A percentile compares a stretch with the other conserved stretches of the same genome.
These are phyloP conservation scores for Hypsopygia costalis DNA, from an alignment of 2,888 invertebrate genomes.

Conservation along the genomic window DNA sequence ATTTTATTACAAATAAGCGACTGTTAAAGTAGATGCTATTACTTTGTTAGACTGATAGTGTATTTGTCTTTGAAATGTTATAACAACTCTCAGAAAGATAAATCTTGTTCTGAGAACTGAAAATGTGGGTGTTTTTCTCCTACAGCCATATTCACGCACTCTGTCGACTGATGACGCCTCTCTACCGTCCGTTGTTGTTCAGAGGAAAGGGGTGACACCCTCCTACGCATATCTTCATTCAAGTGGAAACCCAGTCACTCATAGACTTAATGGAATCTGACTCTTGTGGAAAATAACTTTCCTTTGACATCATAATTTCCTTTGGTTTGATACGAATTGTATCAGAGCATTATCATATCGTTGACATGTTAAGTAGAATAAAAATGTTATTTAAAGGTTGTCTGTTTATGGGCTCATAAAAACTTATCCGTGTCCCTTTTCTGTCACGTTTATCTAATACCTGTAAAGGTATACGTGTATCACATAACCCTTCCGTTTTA, in stretches of 20 bases:
- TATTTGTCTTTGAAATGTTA: too few species aligned
- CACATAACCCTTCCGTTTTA: constrained; percentile 48
- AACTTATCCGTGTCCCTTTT: too few species aligned
- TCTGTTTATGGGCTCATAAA: too few species aligned
- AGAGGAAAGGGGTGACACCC: constrained; percentile 68
- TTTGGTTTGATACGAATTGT: too few species aligned
- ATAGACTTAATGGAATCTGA: constrained; percentile 21
- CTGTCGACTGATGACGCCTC: constrained; percentile 49
- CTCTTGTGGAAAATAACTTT: neutral
- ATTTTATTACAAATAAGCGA: too few species aligned
- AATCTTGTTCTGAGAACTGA: constrained; percentile 13
- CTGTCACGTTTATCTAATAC: constrained; percentile 1
- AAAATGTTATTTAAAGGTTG: too few species aligned
- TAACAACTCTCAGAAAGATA: too few species aligned
- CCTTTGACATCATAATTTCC: neutral
- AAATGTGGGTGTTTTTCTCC: constrained; percentile 28
- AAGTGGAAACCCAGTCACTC: constrained; percentile 58
- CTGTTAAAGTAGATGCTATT: too few species aligned
- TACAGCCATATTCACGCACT: constrained; percentile 42
- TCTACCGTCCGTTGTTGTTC: constrained; percentile 55
- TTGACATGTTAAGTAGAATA: too few species aligned
- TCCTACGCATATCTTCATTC: constrained; percentile 64
- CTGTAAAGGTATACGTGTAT: constrained; percentile 14
- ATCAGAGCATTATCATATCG: too few species aligned
- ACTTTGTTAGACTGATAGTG: too few species aligned